Evolutionary conservation across 2,797 vertebrate genomes (phyloP), one percentile per base, ranked within the genome.

Genomic region (Heliangelus exortis): DNA sequence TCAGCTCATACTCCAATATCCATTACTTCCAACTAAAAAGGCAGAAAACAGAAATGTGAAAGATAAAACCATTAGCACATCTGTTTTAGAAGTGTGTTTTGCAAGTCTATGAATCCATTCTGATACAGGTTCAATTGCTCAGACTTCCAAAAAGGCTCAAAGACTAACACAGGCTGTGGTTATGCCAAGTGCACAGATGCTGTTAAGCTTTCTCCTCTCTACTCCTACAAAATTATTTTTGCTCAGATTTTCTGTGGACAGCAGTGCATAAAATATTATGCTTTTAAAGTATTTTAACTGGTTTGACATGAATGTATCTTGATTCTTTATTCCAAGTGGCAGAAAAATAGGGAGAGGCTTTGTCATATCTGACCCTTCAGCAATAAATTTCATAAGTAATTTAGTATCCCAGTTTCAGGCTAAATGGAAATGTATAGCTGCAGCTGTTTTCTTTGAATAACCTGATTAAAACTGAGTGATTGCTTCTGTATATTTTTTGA

Each of bases 361-460:
- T 71, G 93, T 93, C 19, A 29, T 72, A 78, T 28, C 28, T 92
- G 58, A 86, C 33, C 23, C 28, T 81, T 13, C 25, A 92, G 29
- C 36, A 82, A 43, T 62, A 57, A 65, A 87, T 48, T 93, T 84
- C 19, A 65, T 75, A 85, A 34, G 22, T 87, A 90, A 88, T 74
- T 68, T 26, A 62, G 34, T 66, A 85, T 83, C 39, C 36, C 4
- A 58, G 90, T 96, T 95, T 94, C 72, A 88, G 36, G 8, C 39
- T 95, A 95, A 95, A 89, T 50, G 41, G 2, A 28, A 95, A 82
- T 90, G 90, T 90, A 39, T 51, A 73, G 39, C 58, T 95, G 57
- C 77, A 95, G 47, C 14, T 90, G 36, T 91, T 96, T 87, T 90
- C 74, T 94, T 96, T 96, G 54, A 96, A 85, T 87, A 96, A 95